Conservation (phyloP, 1,140 invertebrate genomes). For the Zaprionus africanus region DNA sequence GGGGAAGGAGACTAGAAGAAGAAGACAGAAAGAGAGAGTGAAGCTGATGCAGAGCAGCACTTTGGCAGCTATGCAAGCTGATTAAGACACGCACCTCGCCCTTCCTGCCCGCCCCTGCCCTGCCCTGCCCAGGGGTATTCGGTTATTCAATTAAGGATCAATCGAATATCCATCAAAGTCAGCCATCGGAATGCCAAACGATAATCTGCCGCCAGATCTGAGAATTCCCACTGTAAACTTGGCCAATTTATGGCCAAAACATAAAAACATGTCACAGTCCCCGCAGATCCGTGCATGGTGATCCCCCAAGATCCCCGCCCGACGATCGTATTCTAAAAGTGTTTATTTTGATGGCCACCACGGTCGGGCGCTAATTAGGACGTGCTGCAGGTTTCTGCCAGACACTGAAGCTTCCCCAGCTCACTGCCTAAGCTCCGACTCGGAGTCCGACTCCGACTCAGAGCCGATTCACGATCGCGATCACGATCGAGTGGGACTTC, state of each 20-base stretch:
- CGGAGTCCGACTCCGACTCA: too few relatives aligned
- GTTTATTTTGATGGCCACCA: conserved; percentile 79
- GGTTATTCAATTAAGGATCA: conserved; percentile 54
- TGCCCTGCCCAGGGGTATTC: conserved; percentile 12
- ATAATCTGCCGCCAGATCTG: conserved; percentile 40
- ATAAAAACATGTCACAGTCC: conserved; percentile 68
- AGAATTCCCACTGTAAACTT: conserved; percentile 73
- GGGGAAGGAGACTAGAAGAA: too few relatives aligned
- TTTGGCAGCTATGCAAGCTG: conserved; percentile 32
- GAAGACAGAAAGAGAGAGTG: background rate
- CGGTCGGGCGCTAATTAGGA: conserved; percentile 77
- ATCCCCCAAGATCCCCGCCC: background rate
- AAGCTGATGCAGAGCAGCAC: conserved; percentile 10
- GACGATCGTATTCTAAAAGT: conserved; percentile 76
- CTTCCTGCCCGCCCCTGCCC: too few relatives aligned
- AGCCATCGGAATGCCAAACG: background rate
- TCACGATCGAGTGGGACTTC: conserved; percentile 35
- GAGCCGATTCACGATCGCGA: background rate
- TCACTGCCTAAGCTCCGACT: conserved; percentile 1
- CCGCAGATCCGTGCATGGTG: background rate
- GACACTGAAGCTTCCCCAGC: background rate
- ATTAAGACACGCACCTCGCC: conserved; percentile 23
- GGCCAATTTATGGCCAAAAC: conserved; percentile 58
- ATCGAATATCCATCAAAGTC: conserved; percentile 51
- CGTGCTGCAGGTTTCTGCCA: conserved; percentile 40